Evolutionary conservation across 1,140 invertebrate genomes (phyloP).

Genomic region (Brachionus calyciflorus): DNA sequence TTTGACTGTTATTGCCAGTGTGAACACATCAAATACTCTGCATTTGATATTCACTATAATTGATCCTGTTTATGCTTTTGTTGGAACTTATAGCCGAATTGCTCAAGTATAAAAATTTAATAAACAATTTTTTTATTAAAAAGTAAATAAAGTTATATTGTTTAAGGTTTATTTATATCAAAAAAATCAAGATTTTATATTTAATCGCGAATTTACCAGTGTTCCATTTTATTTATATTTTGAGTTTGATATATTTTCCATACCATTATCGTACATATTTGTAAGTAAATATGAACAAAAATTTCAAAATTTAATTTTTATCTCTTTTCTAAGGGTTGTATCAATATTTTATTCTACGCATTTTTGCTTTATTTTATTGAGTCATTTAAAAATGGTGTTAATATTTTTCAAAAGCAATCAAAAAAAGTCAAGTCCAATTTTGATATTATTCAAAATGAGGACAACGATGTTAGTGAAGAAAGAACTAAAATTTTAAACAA

Average conservation of each 20-base stretch:
- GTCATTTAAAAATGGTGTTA: constrained; percentile 17
- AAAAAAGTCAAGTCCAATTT: not conserved
- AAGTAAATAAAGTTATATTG: not conserved
- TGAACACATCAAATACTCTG: not conserved
- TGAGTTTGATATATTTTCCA: constrained; percentile 41
- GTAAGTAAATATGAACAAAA: not conserved
- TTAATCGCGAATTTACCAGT: not conserved
- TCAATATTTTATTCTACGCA: constrained; percentile 19
- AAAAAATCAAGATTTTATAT: not conserved
- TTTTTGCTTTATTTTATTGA: constrained; percentile 25
- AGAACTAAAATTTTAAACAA: not conserved
- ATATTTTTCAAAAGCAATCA: not conserved
- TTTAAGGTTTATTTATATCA: not conserved
- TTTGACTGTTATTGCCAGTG: not conserved
- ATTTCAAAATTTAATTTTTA: not conserved
- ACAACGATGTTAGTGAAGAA: constrained; percentile 12
- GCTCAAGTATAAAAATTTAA: not conserved
- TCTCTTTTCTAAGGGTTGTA: not conserved
- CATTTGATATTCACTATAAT: constrained; percentile 19
- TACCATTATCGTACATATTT: constrained; percentile 35
- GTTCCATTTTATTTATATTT: constrained; percentile 37
- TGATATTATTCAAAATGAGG: constrained; percentile 19
- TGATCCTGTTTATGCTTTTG: constrained; percentile 34
- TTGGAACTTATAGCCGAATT: constrained; percentile 21
- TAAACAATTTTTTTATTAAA: not conserved